These are phyloP conservation scores for Tylochromis polylepis DNA, from an alignment of 2,113 vertebrate species.

Conservation along the genomic window DNA sequence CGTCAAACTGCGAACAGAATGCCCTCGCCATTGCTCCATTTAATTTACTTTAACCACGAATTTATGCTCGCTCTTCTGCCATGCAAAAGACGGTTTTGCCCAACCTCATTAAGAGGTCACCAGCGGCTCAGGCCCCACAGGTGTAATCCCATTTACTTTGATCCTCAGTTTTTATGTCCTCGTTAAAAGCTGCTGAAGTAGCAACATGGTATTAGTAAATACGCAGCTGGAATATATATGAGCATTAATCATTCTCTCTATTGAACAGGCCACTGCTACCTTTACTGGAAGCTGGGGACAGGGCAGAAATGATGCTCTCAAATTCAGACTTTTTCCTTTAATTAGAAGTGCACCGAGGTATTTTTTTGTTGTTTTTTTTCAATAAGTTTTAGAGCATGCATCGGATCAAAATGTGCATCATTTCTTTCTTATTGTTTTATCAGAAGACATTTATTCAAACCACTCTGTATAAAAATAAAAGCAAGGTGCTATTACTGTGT, in stretches of 20 bases:
- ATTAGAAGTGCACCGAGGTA: neutral
- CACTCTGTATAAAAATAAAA: constrained; percentile 11
- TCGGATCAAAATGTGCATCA: neutral
- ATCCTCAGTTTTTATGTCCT: constrained; percentile 57
- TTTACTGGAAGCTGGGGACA: neutral
- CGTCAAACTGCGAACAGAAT: neutral
- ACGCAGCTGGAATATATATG: constrained; percentile 43
- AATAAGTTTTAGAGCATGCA: neutral
- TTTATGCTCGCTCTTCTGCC: neutral
- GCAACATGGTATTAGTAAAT: constrained; percentile 58
- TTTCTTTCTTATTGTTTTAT: constrained; percentile 15
- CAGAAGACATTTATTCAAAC: constrained; percentile 7
- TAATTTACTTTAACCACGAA: constrained; percentile 3
- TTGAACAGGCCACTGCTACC: neutral
- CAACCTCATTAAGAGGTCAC: constrained; percentile 29
- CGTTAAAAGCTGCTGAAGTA: constrained; percentile 65
- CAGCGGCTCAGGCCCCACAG: constrained; percentile 27
- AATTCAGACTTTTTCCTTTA: constrained; percentile 24
- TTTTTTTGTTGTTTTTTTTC: neutral
- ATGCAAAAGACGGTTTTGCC: constrained; percentile 6
- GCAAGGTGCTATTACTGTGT: constrained; percentile 35
- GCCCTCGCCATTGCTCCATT: neutral
- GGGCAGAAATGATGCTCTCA: constrained; percentile 8
- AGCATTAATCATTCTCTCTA: constrained; percentile 38
- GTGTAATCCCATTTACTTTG: constrained; percentile 56